These are phyloP conservation scores for Acromyrmex echinatior DNA, from an alignment of 1,140 invertebrate species.

Conservation along the genomic window DNA sequence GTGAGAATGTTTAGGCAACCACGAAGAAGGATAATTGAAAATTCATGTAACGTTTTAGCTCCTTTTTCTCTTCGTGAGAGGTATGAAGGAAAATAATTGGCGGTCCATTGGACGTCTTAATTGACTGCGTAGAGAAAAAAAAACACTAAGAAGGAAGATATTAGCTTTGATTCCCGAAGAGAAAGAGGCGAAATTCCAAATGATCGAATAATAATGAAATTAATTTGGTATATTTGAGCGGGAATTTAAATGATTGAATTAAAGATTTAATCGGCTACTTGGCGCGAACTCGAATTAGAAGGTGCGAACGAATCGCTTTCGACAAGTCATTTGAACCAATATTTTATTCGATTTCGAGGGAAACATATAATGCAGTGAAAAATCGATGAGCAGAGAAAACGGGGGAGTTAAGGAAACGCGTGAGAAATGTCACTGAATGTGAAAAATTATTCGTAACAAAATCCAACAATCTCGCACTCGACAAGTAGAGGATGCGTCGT, in stretches of 20 bases:
- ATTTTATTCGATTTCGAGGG: conserved; percentile 5
- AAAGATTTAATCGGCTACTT: conserved; percentile 33
- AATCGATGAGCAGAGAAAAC: conserved; percentile 3
- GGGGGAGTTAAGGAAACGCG: neutral
- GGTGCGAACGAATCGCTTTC: neutral
- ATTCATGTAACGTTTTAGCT: conserved; percentile 35
- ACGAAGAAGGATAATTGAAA: conserved; percentile 26
- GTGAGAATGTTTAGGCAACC: neutral
- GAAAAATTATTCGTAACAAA: neutral
- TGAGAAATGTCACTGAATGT: neutral
- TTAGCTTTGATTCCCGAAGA: neutral
- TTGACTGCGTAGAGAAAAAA: neutral
- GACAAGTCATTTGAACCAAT: neutral
- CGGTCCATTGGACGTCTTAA: conserved; percentile 14
- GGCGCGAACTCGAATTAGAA: conserved; percentile 20
- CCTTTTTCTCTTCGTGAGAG: neutral
- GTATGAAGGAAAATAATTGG: conserved; percentile 9
- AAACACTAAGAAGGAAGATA: conserved; percentile 21
- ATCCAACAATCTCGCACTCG: conserved; percentile 5
- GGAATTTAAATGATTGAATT: neutral
- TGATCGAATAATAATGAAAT: neutral
- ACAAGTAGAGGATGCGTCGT: neutral
- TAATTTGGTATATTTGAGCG: neutral
- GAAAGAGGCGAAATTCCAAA: neutral
- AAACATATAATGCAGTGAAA: conserved; percentile 8